Evolutionary conservation across 2,797 vertebrate species (phyloP).

Genomic region (Benthosema pterotum): DNA sequence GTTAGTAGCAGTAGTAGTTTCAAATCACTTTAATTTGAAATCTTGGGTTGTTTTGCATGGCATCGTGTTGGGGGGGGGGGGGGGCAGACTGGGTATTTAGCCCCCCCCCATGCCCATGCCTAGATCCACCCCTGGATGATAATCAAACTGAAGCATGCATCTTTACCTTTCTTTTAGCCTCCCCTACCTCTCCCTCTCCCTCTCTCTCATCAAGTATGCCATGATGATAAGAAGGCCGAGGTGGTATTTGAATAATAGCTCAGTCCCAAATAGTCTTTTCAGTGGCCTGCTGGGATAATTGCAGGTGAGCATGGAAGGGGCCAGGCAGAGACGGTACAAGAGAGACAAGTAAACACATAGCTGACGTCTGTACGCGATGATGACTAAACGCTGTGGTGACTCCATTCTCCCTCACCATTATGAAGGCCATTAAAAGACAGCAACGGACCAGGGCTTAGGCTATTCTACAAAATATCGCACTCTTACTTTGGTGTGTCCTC

Average conservation of each 20-base stretch:
- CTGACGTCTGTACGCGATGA: slow-evolving; percentile 48
- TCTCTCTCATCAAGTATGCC: slow-evolving; percentile 22
- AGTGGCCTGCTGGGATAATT: slow-evolving; percentile 51
- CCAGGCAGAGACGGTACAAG: slow-evolving; percentile 31
- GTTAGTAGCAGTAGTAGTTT: too few species aligned
- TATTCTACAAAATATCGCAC: too few species aligned
- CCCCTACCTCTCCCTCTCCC: neutral
- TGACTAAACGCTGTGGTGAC: slow-evolving; percentile 57
- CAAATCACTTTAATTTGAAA: too few species aligned
- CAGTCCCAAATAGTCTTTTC: slow-evolving; percentile 22
- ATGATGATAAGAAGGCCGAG: slow-evolving; percentile 11
- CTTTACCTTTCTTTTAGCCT: too few species aligned
- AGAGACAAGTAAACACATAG: slow-evolving; percentile 47
- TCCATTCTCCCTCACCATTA: slow-evolving; percentile 13
- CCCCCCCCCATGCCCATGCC: too few species aligned
- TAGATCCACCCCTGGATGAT: too few species aligned
- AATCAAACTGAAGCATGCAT: too few species aligned
- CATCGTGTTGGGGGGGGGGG: too few species aligned
- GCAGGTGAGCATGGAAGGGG: slow-evolving; percentile 54
- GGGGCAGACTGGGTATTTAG: too few species aligned
- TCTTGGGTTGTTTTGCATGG: too few species aligned
- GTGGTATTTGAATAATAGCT: slow-evolving; percentile 46
- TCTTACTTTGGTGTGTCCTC: too few species aligned
- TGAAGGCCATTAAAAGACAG: slow-evolving; percentile 14
- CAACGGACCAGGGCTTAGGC: neutral